Evolutionary conservation across 1,140 invertebrate species (phyloP), one percentile per base, ranked within the genome.

Genomic region (Cheumatopsyche charites): DNA sequence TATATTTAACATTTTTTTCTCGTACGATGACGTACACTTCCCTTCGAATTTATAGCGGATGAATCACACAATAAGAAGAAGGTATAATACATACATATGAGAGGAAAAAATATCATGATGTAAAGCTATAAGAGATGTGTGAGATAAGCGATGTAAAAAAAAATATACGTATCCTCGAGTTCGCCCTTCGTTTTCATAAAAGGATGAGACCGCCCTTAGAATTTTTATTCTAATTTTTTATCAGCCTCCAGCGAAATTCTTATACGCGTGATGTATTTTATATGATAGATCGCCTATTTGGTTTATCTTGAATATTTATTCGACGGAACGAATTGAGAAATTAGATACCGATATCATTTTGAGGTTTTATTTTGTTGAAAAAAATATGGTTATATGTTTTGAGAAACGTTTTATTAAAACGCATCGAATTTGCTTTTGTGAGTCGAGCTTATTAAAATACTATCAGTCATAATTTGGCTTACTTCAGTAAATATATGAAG

Each of bases 181-280:
- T 25, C 55, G 25, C 55, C 55, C 55, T 25, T 58, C 23, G 2
- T 58, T 58, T 6, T 25, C 23, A 25, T n/a, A 25, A 58, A 58
- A 58, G 21, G 55, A 25, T 9, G 29, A 9, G 29, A 36, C 13
- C 21, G n/a, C 55, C 55, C 55, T 19, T 58, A 11, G 25, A 58
- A 58, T 23, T 58, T 58, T 58, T 17, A 15, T 58, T 58, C 21
- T 23, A 58, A 58, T 58, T 58, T 17, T 19, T 58, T 58, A 58
- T 58, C 21, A 13, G 11, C 55, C 23, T 47, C 2, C 2, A n/a
- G 43, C 43, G 15, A 47, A n/a, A n/a, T 47, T 47, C 43, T 4
- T 4, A 2, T 47, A 47, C 13, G 15, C 13, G 43, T n/a, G 43
- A 47, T 47, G 11, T 42, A 6, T 42, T 42, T 42, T 42, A 6